phyloP scores from a whole-genome alignment of 1,140 invertebrate species.

The Aphis gossypii region DNA sequence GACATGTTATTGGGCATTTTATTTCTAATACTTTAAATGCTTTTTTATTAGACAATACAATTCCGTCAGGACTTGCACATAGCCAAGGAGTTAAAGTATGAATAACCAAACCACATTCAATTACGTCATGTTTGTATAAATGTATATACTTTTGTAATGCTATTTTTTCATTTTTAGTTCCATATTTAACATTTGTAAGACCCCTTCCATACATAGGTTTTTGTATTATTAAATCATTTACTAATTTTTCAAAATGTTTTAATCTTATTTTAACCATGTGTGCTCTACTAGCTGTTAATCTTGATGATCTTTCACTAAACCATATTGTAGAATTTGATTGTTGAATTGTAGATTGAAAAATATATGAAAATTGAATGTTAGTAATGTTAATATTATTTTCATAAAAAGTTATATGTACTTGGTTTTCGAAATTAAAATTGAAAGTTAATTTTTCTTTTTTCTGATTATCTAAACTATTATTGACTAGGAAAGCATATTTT shows the following conservation, averaged over 20 bases:
- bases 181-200: neutral
- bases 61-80: neutral
- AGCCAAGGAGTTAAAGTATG: neutral
- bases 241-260: neutral
- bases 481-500: neutral
- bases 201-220: neutral
- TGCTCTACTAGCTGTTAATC: conserved; percentile 16
- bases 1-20: neutral
- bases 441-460: neutral
- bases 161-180: neutral
- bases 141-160: neutral
- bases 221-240: neutral
- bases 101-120: neutral
- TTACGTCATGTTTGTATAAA: neutral
- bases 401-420: neutral
- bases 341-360: neutral
- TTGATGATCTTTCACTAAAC: neutral
- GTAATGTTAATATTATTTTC: neutral
- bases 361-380: neutral
- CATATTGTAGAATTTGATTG: neutral
- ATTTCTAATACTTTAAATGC: neutral
- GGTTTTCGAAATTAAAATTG: neutral
- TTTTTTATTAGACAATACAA: neutral
- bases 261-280: neutral
- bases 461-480: neutral